Percentiles rank a stretch among this genome's conserved stretches.
Conservation (phyloP, 1,140 invertebrate species). For the Neocloeon triangulifer region DNA sequence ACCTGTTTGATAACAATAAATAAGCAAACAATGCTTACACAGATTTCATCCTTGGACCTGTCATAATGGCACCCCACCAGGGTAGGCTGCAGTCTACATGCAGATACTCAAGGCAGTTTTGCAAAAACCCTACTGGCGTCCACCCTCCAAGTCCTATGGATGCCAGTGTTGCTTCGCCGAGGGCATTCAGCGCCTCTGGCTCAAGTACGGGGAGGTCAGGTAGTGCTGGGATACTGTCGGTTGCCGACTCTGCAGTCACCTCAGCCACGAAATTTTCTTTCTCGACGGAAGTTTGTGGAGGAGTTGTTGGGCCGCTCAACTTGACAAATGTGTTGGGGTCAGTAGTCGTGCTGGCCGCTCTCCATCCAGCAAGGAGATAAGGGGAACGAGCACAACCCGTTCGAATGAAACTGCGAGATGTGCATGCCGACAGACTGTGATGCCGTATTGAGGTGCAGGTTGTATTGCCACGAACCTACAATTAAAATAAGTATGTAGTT, state of each 20-base stretch:
- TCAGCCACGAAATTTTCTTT: no score
- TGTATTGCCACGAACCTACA: no score
- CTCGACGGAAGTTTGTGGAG: no score
- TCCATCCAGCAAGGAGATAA: no score
- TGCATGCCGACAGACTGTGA: no score
- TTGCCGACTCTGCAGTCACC: neutral
- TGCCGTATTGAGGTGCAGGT: no score
- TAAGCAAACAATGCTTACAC: neutral
- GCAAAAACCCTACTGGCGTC: conserved; percentile 52
- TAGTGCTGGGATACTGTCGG: conserved; percentile 8
- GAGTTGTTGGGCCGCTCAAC: no score
- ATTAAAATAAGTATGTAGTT: no score
- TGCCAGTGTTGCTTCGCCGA: conserved; percentile 50
- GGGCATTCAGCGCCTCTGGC: conserved; percentile 20
- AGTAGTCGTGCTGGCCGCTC: no score
- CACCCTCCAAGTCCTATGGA: conserved; percentile 60
- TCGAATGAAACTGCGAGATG: no score
- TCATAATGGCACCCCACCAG: conserved; percentile 71
- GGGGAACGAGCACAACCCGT: no score
- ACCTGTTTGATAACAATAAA: conserved; percentile 22
- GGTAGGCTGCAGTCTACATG: conserved; percentile 55
- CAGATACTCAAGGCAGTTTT: conserved; percentile 55
- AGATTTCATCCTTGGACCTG: conserved; percentile 24
- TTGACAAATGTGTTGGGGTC: no score
- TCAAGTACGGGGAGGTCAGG: conserved; percentile 6